phyloP scores from a whole-genome alignment of 2,888 invertebrate genomes.

The Lithodes maja region DNA sequence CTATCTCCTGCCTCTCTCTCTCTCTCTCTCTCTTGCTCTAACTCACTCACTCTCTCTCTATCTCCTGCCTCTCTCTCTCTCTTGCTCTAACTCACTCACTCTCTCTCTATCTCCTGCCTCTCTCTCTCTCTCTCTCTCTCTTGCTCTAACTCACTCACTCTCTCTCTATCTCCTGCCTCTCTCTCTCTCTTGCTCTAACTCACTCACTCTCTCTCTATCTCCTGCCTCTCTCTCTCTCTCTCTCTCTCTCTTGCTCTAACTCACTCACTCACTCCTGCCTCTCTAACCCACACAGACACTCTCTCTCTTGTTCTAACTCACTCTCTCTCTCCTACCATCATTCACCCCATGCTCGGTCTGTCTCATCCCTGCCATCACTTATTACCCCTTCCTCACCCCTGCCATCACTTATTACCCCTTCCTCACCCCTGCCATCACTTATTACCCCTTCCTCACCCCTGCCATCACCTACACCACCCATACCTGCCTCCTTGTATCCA shows the following conservation, averaged over 20 bases:
- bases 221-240: neutral
- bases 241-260: neutral
- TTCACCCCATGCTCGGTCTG: neutral
- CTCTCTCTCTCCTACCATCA: no score
- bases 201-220: neutral
- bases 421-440: neutral
- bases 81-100: neutral
- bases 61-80: neutral
- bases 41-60: no score
- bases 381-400: no score
- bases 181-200: neutral
- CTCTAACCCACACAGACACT: neutral
- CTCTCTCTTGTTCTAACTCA: neutral
- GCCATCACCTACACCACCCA: no score
- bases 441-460: no score
- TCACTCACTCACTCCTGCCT: neutral
- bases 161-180: neutral
- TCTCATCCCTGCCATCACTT: neutral
- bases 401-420: no score
- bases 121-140: conserved; percentile 24
- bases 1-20: neutral
- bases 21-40: neutral
- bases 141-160: neutral
- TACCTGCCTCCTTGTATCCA: no score
- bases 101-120: conserved; percentile 15